phyloP scores from a whole-genome alignment of 2,888 invertebrate species.

The Cantharis nigra region DNA sequence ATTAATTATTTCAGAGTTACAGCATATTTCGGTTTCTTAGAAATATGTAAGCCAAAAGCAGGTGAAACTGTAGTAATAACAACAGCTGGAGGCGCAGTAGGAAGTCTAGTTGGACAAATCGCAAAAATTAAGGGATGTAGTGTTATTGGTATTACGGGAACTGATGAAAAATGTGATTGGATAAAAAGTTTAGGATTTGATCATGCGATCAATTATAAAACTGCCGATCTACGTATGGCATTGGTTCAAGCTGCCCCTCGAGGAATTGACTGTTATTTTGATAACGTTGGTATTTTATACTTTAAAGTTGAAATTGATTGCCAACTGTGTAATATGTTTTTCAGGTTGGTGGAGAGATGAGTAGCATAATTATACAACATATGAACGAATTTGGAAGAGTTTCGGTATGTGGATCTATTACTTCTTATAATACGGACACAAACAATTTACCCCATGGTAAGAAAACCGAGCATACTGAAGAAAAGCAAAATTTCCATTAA shows the following conservation, averaged over 20 bases:
- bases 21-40: conserved; percentile 75
- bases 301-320: neutral
- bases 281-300: conserved; percentile 63
- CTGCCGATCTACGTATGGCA: conserved; percentile 58
- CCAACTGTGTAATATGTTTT: neutral
- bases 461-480: neutral
- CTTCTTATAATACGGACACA: conserved; percentile 62
- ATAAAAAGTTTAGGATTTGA: conserved; percentile 70
- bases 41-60: conserved; percentile 70
- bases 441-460: conserved; percentile 29
- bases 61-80: conserved; percentile 76
- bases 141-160: conserved; percentile 74
- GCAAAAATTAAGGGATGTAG: conserved; percentile 72
- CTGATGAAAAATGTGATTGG: conserved; percentile 73
- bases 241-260: conserved; percentile 67
- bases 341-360: conserved; percentile 69
- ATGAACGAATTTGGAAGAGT: conserved; percentile 68
- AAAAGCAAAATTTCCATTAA: neutral
- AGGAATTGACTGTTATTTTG: conserved; percentile 77
- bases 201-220: conserved; percentile 74
- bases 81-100: conserved; percentile 80
- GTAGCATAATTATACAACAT: conserved; percentile 62
- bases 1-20: conserved; percentile 58
- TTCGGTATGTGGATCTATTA: conserved; percentile 69
- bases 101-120: conserved; percentile 77